Percentiles rank a stretch among this genome's conserved stretches.
These are phyloP conservation scores for Drosophila cognata DNA, from an alignment of 2,888 invertebrate genomes.

Conservation along the genomic window DNA sequence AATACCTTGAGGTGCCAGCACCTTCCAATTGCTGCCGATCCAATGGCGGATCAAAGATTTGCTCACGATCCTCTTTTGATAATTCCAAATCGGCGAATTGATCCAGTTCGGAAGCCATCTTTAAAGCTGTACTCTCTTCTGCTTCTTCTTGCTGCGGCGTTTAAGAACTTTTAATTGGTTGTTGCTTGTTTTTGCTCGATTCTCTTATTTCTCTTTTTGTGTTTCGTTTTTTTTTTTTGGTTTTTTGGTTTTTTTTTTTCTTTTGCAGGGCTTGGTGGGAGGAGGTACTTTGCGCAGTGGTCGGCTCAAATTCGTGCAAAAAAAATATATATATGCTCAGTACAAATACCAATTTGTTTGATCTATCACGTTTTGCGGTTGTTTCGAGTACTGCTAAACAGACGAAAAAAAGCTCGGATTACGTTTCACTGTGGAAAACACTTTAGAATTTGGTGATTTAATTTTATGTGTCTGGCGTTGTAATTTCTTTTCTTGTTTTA, in stretches of 20 bases:
- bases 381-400: not conserved
- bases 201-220: not conserved
- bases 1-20: conserved; percentile 85
- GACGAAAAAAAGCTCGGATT: conserved; percentile 5
- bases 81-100: conserved; percentile 90
- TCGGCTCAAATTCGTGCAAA: conserved; percentile 31
- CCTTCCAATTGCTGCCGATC: conserved; percentile 85
- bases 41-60: conserved; percentile 88
- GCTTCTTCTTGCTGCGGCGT: conserved; percentile 6
- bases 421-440: conserved; percentile 42
- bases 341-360: conserved; percentile 14
- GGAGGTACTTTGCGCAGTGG: conserved; percentile 7
- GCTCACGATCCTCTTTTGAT: conserved; percentile 90
- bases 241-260: not conserved
- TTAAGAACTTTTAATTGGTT: conserved; percentile 2
- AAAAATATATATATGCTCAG: conserved; percentile 32
- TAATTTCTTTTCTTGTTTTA: conserved; percentile 14
- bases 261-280: conserved; percentile 3
- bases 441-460: conserved; percentile 48
- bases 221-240: not conserved
- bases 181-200: conserved; percentile 8
- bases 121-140: conserved; percentile 38
- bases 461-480: conserved; percentile 6
- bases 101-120: conserved; percentile 85
- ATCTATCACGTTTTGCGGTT: conserved; percentile 1